Conservation (phyloP, 2,888 invertebrate species). For the Nomada flava region DNA sequence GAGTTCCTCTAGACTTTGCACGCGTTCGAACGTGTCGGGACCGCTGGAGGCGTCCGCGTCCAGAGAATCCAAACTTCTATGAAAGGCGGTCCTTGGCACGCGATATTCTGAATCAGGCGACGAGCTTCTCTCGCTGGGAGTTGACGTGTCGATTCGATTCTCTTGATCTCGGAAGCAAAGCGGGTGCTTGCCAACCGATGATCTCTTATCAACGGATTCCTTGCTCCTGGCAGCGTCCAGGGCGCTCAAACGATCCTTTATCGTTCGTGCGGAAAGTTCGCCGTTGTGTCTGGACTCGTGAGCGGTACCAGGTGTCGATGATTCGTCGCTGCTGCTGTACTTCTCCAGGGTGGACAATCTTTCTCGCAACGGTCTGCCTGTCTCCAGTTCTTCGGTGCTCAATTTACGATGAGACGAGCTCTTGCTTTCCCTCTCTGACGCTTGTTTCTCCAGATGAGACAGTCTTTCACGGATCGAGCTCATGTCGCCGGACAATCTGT, state of each 20-base stretch:
- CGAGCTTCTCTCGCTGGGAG: conserved; percentile 81
- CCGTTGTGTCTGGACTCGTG: conserved; percentile 69
- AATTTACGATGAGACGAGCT: conserved; percentile 66
- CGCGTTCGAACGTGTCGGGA: conserved; percentile 87
- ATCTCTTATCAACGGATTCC: conserved; percentile 78
- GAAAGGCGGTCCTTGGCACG: conserved; percentile 83
- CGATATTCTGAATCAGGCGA: conserved; percentile 82
- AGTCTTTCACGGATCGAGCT: conserved; percentile 88
- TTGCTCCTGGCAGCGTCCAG: conserved; percentile 86
- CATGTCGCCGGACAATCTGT: conserved; percentile 87
- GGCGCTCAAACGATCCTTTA: conserved; percentile 85
- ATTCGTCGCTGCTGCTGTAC: conserved; percentile 72
- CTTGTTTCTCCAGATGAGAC: conserved; percentile 86
- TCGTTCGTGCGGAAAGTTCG: conserved; percentile 70
- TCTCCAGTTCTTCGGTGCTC: conserved; percentile 75
- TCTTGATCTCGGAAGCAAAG: conserved; percentile 76
- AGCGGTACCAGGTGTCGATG: conserved; percentile 55
- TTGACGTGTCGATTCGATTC: conserved; percentile 75
- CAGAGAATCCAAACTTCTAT: conserved; percentile 88
- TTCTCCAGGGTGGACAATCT: conserved; percentile 78
- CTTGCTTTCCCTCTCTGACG: conserved; percentile 77
- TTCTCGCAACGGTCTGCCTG: conserved; percentile 77
- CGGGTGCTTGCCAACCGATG: conserved; percentile 75
- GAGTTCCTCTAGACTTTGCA: conserved; percentile 88
- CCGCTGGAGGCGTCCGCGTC: conserved; percentile 86